phyloP scores from a whole-genome alignment of 2,797 vertebrate species.

The Sarcoramphus papa region DNA sequence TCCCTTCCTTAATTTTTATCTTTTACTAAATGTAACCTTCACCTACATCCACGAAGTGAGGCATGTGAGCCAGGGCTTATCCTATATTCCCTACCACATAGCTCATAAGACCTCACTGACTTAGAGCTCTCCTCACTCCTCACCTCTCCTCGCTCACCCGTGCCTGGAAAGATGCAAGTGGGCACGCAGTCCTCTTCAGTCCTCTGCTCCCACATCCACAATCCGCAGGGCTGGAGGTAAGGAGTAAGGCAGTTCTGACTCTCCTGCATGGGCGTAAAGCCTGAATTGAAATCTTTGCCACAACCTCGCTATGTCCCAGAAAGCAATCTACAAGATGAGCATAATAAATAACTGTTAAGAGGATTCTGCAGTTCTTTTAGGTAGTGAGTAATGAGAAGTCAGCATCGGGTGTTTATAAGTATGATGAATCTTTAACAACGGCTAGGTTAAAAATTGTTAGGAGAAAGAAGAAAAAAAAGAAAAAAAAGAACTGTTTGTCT shows the following conservation, averaged over 20 bases:
- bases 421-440: neutral
- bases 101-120: neutral
- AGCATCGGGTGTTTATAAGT: neutral
- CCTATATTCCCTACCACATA: neutral
- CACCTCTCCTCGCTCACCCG: accelerated
- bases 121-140: neutral
- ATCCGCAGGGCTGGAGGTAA: neutral
- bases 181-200: accelerated
- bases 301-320: neutral
- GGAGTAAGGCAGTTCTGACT: neutral
- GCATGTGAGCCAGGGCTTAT: neutral
- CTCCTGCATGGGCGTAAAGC: neutral
- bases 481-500: neutral
- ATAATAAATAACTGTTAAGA: constrained; percentile 12
- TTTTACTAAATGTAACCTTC: neutral
- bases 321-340: neutral
- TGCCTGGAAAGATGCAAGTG: neutral
- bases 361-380: neutral
- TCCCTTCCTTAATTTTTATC: neutral
- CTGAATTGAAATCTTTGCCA: neutral
- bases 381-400: constrained; percentile 15
- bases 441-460: neutral
- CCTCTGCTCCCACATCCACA: neutral
- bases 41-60: neutral
- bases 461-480: neutral